A percentile compares a stretch with the other conserved stretches of the same genome.
These are phyloP conservation scores for Eciton burchellii DNA, from an alignment of 1,140 invertebrate species.

Conservation along the genomic window DNA sequence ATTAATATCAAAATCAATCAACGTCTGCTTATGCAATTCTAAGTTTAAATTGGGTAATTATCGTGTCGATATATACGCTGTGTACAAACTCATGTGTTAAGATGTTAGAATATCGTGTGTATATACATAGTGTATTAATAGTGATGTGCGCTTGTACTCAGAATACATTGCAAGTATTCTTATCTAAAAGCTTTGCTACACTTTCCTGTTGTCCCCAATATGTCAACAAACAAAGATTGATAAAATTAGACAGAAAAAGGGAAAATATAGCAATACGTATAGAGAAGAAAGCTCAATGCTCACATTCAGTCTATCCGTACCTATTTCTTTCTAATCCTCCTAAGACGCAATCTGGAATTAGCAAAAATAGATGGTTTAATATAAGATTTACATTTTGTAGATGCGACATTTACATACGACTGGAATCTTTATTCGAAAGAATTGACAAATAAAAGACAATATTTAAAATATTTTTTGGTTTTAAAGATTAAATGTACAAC, in stretches of 20 bases:
- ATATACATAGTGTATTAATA: neutral
- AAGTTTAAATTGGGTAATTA: neutral
- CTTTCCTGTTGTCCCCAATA: no score
- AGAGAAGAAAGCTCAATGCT: neutral
- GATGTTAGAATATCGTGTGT: no score
- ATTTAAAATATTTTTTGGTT: neutral
- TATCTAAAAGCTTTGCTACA: neutral
- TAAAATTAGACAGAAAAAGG: neutral
- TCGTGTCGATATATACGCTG: neutral
- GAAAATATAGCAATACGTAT: neutral
- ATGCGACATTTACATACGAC: neutral
- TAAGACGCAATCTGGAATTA: neutral
- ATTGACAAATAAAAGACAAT: neutral
- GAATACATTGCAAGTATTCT: neutral
- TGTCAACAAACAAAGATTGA: no score
- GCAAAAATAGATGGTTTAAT: neutral
- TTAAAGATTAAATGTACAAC: neutral
- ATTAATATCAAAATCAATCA: neutral
- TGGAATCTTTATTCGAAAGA: neutral
- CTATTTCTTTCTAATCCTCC: neutral
- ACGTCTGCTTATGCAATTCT: neutral
- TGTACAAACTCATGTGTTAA: neutral
- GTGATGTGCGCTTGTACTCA: neutral
- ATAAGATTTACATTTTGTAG: neutral
- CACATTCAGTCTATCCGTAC: neutral